Percentiles rank a stretch among this genome's conserved stretches.
Evolutionary conservation across 2,113 vertebrate species (phyloP).

Genomic region (Poecile atricapillus): DNA sequence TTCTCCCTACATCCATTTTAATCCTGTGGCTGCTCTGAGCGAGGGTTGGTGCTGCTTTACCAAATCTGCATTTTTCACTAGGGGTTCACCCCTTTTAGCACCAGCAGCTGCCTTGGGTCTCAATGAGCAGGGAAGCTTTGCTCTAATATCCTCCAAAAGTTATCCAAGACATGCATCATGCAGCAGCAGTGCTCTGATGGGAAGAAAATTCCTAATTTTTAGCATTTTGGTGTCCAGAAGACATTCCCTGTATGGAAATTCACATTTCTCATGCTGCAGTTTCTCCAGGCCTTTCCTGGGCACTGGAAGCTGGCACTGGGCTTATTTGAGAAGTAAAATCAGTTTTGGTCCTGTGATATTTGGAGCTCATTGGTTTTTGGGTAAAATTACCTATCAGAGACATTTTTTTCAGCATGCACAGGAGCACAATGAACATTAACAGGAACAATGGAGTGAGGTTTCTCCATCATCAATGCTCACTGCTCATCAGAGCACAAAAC

Average conservation of each 20-base stretch:
- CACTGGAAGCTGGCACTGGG: neutral
- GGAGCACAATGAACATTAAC: neutral
- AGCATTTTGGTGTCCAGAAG: neutral
- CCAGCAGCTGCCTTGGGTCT: neutral
- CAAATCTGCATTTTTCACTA: neutral
- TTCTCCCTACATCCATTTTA: rapidly evolving
- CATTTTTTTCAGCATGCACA: neutral
- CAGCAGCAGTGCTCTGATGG: neutral
- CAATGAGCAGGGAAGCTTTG: neutral
- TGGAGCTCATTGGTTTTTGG: neutral
- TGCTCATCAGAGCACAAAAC: neutral
- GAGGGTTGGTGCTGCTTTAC: neutral
- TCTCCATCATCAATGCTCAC: neutral
- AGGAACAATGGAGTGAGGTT: neutral
- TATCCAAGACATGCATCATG: neutral
- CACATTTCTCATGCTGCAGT: neutral
- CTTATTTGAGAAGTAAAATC: neutral
- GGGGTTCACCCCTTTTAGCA: neutral
- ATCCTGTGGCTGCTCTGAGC: neutral
- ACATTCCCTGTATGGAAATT: neutral
- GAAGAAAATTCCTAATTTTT: neutral
- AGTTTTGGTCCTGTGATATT: neutral
- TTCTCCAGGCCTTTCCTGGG: neutral
- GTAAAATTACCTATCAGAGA: neutral
- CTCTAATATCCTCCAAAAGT: neutral